These are phyloP conservation scores for Prionailurus bengalensis DNA, from an alignment of 2,113 vertebrate genomes.

Conservation along the genomic window DNA sequence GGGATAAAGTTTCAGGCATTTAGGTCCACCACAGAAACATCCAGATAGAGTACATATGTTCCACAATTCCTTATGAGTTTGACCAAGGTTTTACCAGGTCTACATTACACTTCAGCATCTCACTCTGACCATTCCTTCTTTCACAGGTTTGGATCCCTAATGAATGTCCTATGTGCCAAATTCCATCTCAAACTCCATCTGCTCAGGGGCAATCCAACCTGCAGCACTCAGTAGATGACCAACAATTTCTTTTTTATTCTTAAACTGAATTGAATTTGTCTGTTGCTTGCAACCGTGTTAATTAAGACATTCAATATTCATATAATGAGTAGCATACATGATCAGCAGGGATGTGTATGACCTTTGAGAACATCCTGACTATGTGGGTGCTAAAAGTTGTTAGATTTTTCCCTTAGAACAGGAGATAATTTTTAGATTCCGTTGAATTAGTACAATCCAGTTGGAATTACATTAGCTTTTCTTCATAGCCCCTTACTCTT, in stretches of 20 bases:
- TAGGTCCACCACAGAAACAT: background rate
- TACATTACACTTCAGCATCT: background rate
- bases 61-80: background rate
- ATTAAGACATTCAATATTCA: constrained; percentile 7
- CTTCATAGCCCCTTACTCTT: background rate
- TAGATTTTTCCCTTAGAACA: background rate
- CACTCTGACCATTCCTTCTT: background rate
- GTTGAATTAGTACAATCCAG: background rate
- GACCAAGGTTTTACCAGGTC: background rate
- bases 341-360: background rate
- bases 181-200: background rate
- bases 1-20: background rate
- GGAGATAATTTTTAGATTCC: constrained; percentile 7
- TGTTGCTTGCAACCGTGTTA: constrained; percentile 17
- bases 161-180: background rate
- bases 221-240: background rate
- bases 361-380: background rate
- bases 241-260: constrained; percentile 6
- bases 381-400: background rate
- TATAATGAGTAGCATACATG: background rate
- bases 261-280: background rate
- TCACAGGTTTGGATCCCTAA: background rate
- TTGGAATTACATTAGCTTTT: background rate
- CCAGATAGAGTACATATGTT: background rate
- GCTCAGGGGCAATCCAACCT: background rate